phyloP scores from a whole-genome alignment of 2,888 invertebrate species.

The Calameuta pallipes region DNA sequence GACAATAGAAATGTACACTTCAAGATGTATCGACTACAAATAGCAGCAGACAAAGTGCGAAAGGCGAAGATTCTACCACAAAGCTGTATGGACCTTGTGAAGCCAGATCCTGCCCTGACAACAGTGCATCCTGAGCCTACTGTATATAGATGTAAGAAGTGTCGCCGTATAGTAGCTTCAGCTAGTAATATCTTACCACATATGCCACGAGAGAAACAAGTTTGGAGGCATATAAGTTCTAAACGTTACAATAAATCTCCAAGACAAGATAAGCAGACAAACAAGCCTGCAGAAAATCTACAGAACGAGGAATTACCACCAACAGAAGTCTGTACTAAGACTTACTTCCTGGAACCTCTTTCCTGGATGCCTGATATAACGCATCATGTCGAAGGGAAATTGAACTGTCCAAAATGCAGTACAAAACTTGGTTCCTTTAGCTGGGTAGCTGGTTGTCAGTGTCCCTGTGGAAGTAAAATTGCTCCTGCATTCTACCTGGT shows the following conservation, averaged over 20 bases:
- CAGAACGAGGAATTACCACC: constrained; percentile 26
- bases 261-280: constrained; percentile 33
- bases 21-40: constrained; percentile 78
- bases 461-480: constrained; percentile 90
- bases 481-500: constrained; percentile 93
- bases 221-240: constrained; percentile 67
- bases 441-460: constrained; percentile 88
- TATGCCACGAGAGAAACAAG: constrained; percentile 68
- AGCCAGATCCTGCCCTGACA: constrained; percentile 81
- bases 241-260: constrained; percentile 48
- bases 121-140: constrained; percentile 84
- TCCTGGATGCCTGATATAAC: constrained; percentile 86
- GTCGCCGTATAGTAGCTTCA: constrained; percentile 84
- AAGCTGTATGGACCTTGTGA: constrained; percentile 80
- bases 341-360: constrained; percentile 90
- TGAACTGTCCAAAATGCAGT: constrained; percentile 86
- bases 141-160: constrained; percentile 86
- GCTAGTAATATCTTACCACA: constrained; percentile 85
- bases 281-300: constrained; percentile 45
- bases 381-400: constrained; percentile 81
- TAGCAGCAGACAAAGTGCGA: constrained; percentile 84
- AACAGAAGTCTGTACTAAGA: constrained; percentile 74
- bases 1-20: constrained; percentile 81
- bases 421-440: constrained; percentile 90
- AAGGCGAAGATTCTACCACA: constrained; percentile 88